Percentiles rank a stretch among this genome's conserved stretches.
Evolutionary conservation across 2,113 vertebrate species (phyloP).

Genomic region (Spea multiplicata): DNA sequence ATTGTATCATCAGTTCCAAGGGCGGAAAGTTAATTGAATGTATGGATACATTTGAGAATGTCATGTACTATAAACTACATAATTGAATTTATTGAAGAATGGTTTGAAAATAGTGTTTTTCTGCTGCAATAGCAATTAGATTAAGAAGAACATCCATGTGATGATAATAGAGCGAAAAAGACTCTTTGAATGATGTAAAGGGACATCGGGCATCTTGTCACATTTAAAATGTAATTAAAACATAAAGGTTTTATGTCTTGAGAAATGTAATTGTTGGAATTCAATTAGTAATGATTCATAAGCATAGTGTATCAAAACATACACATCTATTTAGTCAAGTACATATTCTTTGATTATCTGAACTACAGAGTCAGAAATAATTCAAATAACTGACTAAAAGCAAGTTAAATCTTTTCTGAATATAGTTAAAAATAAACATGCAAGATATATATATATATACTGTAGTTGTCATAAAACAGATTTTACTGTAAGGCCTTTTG

Average conservation of each 20-base stretch:
- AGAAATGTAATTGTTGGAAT: no score
- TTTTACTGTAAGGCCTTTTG: no score
- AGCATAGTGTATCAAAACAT: no score
- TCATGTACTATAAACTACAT: slow-evolving; percentile 32
- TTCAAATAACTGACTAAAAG: no score
- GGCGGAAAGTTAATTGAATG: slow-evolving; percentile 26
- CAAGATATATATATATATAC: no score
- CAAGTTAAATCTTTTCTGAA: no score
- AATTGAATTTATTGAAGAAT: slow-evolving; percentile 36
- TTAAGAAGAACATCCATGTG: slow-evolving; percentile 23
- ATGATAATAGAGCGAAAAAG: slow-evolving; percentile 28
- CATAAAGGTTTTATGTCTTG: slow-evolving; percentile 21
- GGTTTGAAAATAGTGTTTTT: slow-evolving; percentile 22
- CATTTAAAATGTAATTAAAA: slow-evolving; percentile 29
- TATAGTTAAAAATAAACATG: no score
- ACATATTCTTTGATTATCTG: no score
- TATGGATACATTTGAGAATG: slow-evolving; percentile 39
- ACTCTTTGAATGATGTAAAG: slow-evolving; percentile 27
- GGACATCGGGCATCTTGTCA: slow-evolving; percentile 6
- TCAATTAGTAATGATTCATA: no score
- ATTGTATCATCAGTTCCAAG: neutral
- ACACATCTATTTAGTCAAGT: no score
- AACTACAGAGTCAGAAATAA: no score
- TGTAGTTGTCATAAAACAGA: no score
- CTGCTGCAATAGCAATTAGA: slow-evolving; percentile 6